Evolutionary conservation across 2,888 invertebrate genomes (phyloP).

Genomic region (Mesopsocus fuscifrons): DNA sequence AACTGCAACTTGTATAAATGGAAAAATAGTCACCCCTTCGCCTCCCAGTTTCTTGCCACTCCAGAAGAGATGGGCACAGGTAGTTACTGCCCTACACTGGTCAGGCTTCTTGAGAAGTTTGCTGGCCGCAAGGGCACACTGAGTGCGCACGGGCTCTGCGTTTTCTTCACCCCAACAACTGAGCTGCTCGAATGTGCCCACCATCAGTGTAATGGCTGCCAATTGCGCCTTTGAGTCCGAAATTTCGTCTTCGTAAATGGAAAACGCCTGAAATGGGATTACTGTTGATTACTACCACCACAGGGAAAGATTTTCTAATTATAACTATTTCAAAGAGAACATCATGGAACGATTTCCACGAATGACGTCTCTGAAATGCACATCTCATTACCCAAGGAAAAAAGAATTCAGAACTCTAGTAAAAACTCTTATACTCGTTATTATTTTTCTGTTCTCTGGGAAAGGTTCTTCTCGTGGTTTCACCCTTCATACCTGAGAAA

Average conservation of each 20-base stretch:
- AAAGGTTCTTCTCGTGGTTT: no score
- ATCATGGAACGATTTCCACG: no score
- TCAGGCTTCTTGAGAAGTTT: conserved; percentile 95
- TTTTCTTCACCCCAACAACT: conserved; percentile 91
- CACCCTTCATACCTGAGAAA: conserved; percentile 46
- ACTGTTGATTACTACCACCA: no score
- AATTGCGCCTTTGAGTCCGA: conserved; percentile 93
- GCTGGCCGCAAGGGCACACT: conserved; percentile 89
- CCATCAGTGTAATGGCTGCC: conserved; percentile 87
- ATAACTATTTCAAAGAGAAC: no score
- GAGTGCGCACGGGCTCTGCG: conserved; percentile 87
- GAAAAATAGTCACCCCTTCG: no score
- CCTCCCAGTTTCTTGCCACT: conserved; percentile 46
- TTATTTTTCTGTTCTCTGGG: no score
- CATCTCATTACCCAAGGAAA: no score
- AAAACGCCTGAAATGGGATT: conserved; percentile 58
- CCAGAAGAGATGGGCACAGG: conserved; percentile 96
- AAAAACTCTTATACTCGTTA: no score
- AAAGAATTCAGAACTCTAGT: no score
- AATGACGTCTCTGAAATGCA: no score
- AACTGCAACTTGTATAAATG: no score
- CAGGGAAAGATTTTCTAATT: no score
- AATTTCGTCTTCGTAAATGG: conserved; percentile 95
- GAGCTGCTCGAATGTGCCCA: conserved; percentile 89
- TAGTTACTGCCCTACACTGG: conserved; percentile 86